These are phyloP conservation scores for Neostethus bicornis DNA, from an alignment of 2,797 vertebrate species.

Conservation along the genomic window DNA sequence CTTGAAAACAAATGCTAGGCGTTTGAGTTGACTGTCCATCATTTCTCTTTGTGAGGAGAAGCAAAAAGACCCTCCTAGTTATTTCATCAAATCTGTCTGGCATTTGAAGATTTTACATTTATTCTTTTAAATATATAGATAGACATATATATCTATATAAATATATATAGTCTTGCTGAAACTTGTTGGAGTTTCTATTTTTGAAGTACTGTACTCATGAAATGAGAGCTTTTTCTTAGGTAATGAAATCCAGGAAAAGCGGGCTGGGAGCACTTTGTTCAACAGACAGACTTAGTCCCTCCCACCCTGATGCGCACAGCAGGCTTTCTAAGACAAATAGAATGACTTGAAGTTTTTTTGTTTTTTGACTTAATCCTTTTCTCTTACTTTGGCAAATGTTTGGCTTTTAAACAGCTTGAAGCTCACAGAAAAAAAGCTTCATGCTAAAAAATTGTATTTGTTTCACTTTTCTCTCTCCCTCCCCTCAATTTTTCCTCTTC, in stretches of 20 bases:
- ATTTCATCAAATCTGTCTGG: slow-evolving; percentile 51
- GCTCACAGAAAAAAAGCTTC: slow-evolving; percentile 57
- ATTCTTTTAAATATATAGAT: slow-evolving; percentile 43
- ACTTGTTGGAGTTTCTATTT: slow-evolving; percentile 73
- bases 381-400: slow-evolving; percentile 58
- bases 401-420: slow-evolving; percentile 56
- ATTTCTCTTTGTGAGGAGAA: slow-evolving; percentile 40
- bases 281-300: slow-evolving; percentile 50
- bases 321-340: slow-evolving; percentile 75
- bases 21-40: slow-evolving; percentile 63
- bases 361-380: slow-evolving; percentile 45
- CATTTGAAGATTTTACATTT: slow-evolving; percentile 57
- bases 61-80: slow-evolving; percentile 31
- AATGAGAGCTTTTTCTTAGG: slow-evolving; percentile 81
- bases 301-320: slow-evolving; percentile 72
- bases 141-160: not conserved
- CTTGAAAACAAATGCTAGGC: slow-evolving; percentile 59
- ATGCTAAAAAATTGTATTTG: slow-evolving; percentile 38
- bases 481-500: slow-evolving; percentile 31
- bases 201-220: slow-evolving; percentile 85
- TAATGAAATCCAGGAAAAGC: slow-evolving; percentile 77
- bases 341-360: slow-evolving; percentile 73
- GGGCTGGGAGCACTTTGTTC: slow-evolving; percentile 63
- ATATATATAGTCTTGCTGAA: slow-evolving; percentile 54
- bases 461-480: slow-evolving; percentile 31